These are phyloP conservation scores for Prionailurus bengalensis DNA, from an alignment of 2,113 vertebrate species.

Conservation along the genomic window DNA sequence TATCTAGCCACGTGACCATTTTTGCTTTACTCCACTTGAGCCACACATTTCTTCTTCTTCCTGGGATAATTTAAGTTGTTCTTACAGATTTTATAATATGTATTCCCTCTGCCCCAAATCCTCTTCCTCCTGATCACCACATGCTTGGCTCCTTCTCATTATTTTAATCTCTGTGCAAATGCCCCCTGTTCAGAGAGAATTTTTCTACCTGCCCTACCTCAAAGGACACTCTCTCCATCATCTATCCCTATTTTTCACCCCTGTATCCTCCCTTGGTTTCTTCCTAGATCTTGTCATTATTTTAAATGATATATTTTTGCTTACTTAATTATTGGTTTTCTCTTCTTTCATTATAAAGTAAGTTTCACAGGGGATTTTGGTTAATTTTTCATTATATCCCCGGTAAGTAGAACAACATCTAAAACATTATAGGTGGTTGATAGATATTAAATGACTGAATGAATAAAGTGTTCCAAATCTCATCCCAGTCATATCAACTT, in stretches of 20 bases:
- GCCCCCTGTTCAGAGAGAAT: neutral
- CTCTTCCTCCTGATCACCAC: neutral
- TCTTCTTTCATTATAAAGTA: neutral
- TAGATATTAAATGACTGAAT: slow-evolving; percentile 42
- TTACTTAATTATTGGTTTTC: slow-evolving; percentile 40
- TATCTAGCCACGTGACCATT: neutral
- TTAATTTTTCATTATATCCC: slow-evolving; percentile 29
- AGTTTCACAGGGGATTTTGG: neutral
- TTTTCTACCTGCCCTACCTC: neutral
- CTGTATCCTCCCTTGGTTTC: neutral
- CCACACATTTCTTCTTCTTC: slow-evolving; percentile 23
- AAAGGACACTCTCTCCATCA: neutral
- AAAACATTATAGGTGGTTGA: slow-evolving; percentile 25
- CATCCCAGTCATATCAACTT: slow-evolving; percentile 30
- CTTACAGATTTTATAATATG: neutral
- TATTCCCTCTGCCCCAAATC: neutral
- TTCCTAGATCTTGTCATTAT: neutral
- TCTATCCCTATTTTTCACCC: neutral
- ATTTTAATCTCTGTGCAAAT: neutral
- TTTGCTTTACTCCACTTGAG: neutral
- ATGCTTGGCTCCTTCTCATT: slow-evolving; percentile 32
- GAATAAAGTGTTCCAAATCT: slow-evolving; percentile 24
- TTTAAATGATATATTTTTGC: slow-evolving; percentile 3
- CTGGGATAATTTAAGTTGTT: slow-evolving; percentile 14
- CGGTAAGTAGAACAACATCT: slow-evolving; percentile 33